phyloP scores from a whole-genome alignment of 2,888 invertebrate genomes.

The Mimumesa dahlbomi region DNA sequence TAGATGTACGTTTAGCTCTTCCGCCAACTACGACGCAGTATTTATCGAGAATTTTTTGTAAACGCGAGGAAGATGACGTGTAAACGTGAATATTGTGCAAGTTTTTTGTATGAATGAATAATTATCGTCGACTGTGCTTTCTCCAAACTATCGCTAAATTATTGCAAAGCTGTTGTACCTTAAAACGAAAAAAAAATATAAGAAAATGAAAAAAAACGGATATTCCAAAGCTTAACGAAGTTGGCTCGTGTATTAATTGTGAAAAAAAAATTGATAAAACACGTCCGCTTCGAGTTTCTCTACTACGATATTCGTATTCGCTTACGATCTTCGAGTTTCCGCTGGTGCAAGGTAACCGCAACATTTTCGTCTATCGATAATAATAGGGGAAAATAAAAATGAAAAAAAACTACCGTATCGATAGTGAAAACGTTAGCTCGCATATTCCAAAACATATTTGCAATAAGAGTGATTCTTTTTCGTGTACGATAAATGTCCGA shows the following conservation, averaged over 20 bases:
- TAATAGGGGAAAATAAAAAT: constrained; percentile 29
- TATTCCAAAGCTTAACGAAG: constrained; percentile 63
- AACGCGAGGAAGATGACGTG: constrained; percentile 21
- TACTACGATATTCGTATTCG: constrained; percentile 25
- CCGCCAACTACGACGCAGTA: constrained; percentile 79
- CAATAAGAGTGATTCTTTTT: constrained; percentile 39
- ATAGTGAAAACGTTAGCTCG: constrained; percentile 31
- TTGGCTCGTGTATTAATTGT: no score
- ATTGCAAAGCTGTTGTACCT: constrained; percentile 58
- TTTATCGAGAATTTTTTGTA: constrained; percentile 70
- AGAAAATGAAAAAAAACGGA: constrained; percentile 51
- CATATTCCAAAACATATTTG: constrained; percentile 34
- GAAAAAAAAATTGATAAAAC: no score
- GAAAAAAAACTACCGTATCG: constrained; percentile 39
- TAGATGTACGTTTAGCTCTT: constrained; percentile 71
- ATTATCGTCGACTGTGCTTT: constrained; percentile 56
- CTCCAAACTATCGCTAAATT: constrained; percentile 52
- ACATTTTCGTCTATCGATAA: constrained; percentile 24
- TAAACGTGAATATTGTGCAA: constrained; percentile 55
- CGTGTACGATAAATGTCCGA: constrained; percentile 30
- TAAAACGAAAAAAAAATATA: no score
- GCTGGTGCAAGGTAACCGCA: constrained; percentile 33
- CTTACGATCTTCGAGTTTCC: constrained; percentile 17
- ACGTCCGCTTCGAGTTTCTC: not conserved
- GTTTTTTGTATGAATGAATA: constrained; percentile 62